Evolutionary conservation across 2,113 vertebrate species (phyloP).

Genomic region (Plotosus lineatus): DNA sequence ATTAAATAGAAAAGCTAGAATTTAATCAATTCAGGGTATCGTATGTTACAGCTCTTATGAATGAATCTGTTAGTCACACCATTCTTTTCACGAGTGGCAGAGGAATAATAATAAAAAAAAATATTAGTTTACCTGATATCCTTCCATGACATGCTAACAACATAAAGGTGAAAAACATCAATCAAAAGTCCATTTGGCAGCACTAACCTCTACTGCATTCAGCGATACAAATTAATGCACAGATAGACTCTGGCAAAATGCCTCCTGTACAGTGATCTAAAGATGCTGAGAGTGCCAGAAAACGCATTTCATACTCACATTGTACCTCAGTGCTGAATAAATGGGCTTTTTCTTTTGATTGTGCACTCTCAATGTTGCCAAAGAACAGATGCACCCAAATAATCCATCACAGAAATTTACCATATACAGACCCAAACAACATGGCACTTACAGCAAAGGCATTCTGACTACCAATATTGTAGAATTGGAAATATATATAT

Average conservation of each 20-base stretch:
- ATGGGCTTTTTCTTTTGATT: constrained; percentile 30
- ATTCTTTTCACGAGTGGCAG: neutral
- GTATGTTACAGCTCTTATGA: no score
- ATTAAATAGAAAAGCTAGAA: neutral
- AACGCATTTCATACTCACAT: constrained; percentile 20
- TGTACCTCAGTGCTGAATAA: constrained; percentile 23
- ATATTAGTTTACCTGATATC: neutral
- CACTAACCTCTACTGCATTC: neutral
- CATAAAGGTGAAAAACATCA: constrained; percentile 12
- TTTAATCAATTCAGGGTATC: neutral
- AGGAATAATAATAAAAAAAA: neutral
- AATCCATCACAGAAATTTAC: constrained; percentile 38
- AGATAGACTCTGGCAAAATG: constrained; percentile 22
- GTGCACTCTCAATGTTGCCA: neutral
- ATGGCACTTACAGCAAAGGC: neutral
- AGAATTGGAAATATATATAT: neutral
- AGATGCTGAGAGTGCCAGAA: constrained; percentile 10
- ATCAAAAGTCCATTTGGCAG: constrained; percentile 29
- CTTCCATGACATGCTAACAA: neutral
- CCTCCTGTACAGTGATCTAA: constrained; percentile 12
- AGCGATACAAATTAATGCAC: constrained; percentile 23
- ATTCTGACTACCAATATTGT: neutral
- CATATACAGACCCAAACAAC: neutral
- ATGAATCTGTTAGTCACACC: no score
- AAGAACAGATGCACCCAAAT: neutral